Base-by-base conservation (phyloP, 1,140 invertebrate genomes). In the Nebria ingens region DNA sequence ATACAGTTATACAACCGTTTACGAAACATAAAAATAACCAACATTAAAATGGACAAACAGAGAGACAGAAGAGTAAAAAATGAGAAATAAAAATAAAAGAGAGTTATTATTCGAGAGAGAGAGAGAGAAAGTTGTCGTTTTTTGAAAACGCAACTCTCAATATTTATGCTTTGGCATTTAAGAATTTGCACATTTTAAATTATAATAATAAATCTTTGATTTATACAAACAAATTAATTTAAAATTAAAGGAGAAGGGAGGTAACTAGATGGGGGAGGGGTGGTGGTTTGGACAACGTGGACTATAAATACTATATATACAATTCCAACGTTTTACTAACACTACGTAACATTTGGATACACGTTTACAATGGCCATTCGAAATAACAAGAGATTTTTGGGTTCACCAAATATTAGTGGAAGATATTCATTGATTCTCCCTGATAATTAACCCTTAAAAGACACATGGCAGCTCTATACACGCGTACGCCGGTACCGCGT, bases 131-230 rank as follows among this genome's bases (percentile, higher is more conserved):
- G n/a, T n/a, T n/a, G n/a, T n/a, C n/a, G n/a, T n/a, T n/a, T n/a
- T n/a, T 34, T 34, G 25, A 34, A 34, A 6, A 34, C n/a, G n/a
- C 25, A 6, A n/a, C n/a, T 58, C 57, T 58, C 59, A 55, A 57
- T 61, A 58, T 61, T 57, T 60, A 61, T 61, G 64, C 66, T 69
- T 69, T 69, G 68, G 68, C 66, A 66, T 67, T 64, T 40, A 56
- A 51, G 55, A 34, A 25, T 38, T 51, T 9, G 29, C 6, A 50
- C 19, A 52, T 19, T 21, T 13, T 34, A 29, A 56, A 42, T 51
- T 42, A 42, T 57, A 57, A 53, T 45, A 22, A 57, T 62, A 63
- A 61, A 60, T 60, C 58, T 59, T 59, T 62, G 58, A 52, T 67
- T 62, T 65, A 64, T 66, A 66, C 65, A 66, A 65, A 66, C 54